These are phyloP conservation scores for Eriosoma lanigerum DNA, from an alignment of 1,140 invertebrate genomes.

Conservation along the genomic window DNA sequence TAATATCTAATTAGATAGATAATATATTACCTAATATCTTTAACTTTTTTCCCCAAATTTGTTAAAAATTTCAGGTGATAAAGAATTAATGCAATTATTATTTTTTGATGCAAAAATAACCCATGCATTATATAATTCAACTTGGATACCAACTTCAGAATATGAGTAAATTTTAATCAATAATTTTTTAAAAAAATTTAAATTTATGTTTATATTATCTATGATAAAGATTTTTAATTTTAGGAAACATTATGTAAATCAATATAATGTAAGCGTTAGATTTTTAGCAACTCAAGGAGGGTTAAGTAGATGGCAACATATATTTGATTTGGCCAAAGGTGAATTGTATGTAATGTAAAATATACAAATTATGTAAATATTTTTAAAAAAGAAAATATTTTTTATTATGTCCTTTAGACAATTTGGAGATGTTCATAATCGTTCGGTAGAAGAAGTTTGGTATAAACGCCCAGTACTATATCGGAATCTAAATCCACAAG, in stretches of 20 bases:
- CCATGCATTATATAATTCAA: constrained; percentile 66
- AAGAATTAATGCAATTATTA: constrained; percentile 78
- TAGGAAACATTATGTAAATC: constrained; percentile 60
- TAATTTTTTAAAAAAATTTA: too few relatives aligned
- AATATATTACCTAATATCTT: too few relatives aligned
- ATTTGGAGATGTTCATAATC: constrained; percentile 76
- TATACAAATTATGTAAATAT: background rate
- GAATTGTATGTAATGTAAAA: constrained; percentile 34
- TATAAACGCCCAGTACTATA: constrained; percentile 88
- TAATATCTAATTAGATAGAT: too few relatives aligned
- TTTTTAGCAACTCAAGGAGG: constrained; percentile 89
- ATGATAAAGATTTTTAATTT: constrained; percentile 10
- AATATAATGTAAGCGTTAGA: constrained; percentile 70
- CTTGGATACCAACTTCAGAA: constrained; percentile 63
- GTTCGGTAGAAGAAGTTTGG: constrained; percentile 87
- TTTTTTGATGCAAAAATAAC: constrained; percentile 86
- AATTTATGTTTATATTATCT: background rate
- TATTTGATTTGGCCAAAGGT: constrained; percentile 55
- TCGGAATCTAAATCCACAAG: constrained; percentile 72
- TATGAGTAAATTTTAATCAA: constrained; percentile 58
- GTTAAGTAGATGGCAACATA: constrained; percentile 79
- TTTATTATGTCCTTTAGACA: constrained; percentile 60
- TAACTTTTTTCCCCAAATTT: background rate
- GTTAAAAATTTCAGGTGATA: constrained; percentile 64
- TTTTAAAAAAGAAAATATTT: background rate